phyloP scores from a whole-genome alignment of 1,140 invertebrate species.

The Lycorma delicatula region DNA sequence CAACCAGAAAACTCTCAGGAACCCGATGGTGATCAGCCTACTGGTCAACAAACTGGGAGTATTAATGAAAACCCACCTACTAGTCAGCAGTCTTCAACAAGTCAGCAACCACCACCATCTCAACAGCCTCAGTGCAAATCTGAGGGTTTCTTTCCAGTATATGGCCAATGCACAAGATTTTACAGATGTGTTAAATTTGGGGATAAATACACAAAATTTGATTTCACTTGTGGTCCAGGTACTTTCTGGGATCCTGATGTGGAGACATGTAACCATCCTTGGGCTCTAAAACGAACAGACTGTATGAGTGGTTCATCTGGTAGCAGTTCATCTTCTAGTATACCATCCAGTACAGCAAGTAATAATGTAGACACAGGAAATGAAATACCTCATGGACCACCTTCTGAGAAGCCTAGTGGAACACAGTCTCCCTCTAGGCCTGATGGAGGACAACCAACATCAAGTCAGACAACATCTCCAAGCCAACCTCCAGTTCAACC shows the following conservation, averaged over 20 bases:
- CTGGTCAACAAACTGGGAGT: neutral
- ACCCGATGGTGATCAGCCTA: too few relatives aligned
- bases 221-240: conserved; percentile 37
- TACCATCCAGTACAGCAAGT: neutral
- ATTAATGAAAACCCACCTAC: neutral
- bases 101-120: neutral
- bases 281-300: conserved; percentile 32
- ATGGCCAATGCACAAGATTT: conserved; percentile 38
- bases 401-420: neutral
- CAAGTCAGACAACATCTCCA: neutral
- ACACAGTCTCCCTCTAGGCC: neutral
- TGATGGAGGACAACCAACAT: neutral
- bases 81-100: neutral
- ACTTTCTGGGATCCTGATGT: conserved; percentile 41
- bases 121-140: conserved; percentile 38
- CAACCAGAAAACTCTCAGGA: too few relatives aligned
- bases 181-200: conserved; percentile 37
- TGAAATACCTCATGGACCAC: neutral
- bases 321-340: neutral
- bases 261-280: conserved; percentile 42
- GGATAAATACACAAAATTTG: conserved; percentile 38
- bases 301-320: conserved; percentile 6
- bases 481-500: neutral
- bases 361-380: neutral
- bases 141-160: conserved; percentile 48